Conservation (phyloP, 2,888 invertebrate species). For the Cotesia congregata region DNA sequence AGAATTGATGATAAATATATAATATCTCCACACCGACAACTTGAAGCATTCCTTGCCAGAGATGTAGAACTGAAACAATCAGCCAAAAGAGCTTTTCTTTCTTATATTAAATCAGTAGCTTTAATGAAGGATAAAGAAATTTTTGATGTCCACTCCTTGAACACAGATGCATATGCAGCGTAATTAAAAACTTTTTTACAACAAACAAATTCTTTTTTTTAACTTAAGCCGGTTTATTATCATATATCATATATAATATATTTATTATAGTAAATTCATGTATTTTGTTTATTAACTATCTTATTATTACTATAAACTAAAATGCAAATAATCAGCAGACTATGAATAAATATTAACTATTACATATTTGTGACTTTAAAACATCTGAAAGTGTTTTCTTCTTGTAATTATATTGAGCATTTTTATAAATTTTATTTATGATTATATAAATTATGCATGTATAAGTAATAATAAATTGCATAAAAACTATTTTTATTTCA, state of each 20-base stretch:
- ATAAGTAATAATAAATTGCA: too few relatives aligned
- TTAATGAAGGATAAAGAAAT: slow-evolving; percentile 94
- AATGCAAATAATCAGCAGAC: too few relatives aligned
- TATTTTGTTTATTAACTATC: too few relatives aligned
- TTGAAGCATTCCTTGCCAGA: slow-evolving; percentile 87
- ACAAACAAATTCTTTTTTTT: background rate
- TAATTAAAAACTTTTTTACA: slow-evolving; percentile 57
- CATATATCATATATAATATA: background rate
- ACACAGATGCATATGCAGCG: slow-evolving; percentile 87
- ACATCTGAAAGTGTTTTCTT: background rate
- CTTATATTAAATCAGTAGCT: slow-evolving; percentile 91
- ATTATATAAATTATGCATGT: too few relatives aligned
- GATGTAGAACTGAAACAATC: slow-evolving; percentile 88
- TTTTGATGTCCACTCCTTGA: slow-evolving; percentile 86
- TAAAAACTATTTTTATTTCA: too few relatives aligned
- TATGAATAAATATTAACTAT: background rate
- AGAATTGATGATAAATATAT: slow-evolving; percentile 87
- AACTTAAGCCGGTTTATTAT: background rate
- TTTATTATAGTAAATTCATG: background rate
- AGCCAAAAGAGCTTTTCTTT: slow-evolving; percentile 93
- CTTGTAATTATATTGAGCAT: background rate
- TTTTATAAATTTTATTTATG: background rate
- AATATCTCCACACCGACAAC: slow-evolving; percentile 85
- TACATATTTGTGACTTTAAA: background rate
- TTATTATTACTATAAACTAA: too few relatives aligned